Conservation (phyloP, 2,888 invertebrate species). For the Phyllotreta striolata region DNA sequence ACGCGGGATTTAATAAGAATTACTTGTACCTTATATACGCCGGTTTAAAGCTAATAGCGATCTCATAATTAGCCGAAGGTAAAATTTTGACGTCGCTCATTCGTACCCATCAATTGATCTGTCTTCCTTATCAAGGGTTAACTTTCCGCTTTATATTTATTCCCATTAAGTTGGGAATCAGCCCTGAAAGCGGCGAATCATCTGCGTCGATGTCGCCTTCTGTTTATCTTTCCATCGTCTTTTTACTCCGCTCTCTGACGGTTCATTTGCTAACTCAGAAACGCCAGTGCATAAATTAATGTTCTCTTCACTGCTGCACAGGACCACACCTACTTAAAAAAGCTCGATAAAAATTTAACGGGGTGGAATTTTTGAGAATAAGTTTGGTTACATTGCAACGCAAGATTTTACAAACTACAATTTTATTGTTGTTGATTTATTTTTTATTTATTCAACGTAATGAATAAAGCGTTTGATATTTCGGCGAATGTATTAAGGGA, state of each 20-base stretch:
- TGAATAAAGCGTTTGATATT: too few relatives aligned
- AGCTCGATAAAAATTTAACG: not conserved
- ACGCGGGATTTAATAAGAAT: slow-evolving; percentile 43
- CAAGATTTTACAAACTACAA: too few relatives aligned
- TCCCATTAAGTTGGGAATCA: slow-evolving; percentile 57
- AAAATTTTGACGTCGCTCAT: slow-evolving; percentile 53
- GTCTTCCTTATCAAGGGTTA: slow-evolving; percentile 60
- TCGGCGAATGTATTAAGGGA: not conserved
- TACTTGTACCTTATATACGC: not conserved
- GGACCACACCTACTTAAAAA: not conserved
- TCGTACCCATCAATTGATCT: slow-evolving; percentile 60
- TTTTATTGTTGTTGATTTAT: too few relatives aligned
- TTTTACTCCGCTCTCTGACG: slow-evolving; percentile 50
- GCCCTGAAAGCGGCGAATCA: slow-evolving; percentile 37
- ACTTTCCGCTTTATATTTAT: slow-evolving; percentile 59
- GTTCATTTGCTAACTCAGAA: slow-evolving; percentile 52
- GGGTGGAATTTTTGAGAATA: too few relatives aligned
- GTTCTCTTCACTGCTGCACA: slow-evolving; percentile 25
- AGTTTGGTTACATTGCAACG: too few relatives aligned
- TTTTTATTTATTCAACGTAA: too few relatives aligned
- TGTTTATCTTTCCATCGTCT: slow-evolving; percentile 55
- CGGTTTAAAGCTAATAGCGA: too few relatives aligned
- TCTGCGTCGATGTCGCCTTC: slow-evolving; percentile 38
- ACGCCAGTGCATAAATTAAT: slow-evolving; percentile 44
- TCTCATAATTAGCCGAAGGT: too few relatives aligned